Base-by-base conservation (phyloP, 1,140 invertebrate species). In the Trinorchestia longiramus region DNA sequence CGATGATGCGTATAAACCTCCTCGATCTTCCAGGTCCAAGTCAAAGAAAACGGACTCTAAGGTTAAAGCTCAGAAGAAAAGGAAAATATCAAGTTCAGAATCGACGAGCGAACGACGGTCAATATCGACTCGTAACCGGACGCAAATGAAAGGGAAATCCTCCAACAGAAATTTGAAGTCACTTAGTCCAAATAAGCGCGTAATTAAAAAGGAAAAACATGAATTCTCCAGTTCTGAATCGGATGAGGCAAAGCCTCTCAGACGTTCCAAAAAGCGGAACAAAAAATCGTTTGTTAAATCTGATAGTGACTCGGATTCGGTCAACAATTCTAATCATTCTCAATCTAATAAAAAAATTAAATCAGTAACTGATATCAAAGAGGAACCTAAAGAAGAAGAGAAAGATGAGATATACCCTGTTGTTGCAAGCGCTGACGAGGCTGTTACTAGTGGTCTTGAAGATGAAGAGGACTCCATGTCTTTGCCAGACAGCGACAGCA, bases 41-140 rank as follows among this genome's bases (percentile, higher is more conserved):
- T 96, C 95, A 53, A 96, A 96, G 94, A 96, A 96, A 90, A 95
- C 88, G 43, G 96, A 96, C 0, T 95, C 96, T 0, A 96, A 95
- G 53, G 96, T 94, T 47, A 91, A 91, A 44, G 41, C 88, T 0
- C 41, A 45, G 43, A 94, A 94, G 43, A 94, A 94, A 40, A 8
- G 92, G 40, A 94, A 43, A 45, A 43, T 94, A 43, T 94, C 92
- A 8, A 45, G 43, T 19, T 94, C 88, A 94, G 96, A 96, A 88
- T 96, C 96, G 87, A 96, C 57, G 96, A 96, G 96, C 62, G 96
- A 96, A 90, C 96, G 77, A 41, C 95, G 95, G 95, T 87, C 87
- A 43, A 77, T 95, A 36, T 94, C 41, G 41, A 95, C 96, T 45
- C 96, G 96, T 87, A 95, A 95, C 91, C 96, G 96, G 43, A 96